Evolutionary conservation across 1,140 invertebrate genomes (phyloP), one percentile per base, ranked within the genome.

Genomic region (Calycopis cecrops): DNA sequence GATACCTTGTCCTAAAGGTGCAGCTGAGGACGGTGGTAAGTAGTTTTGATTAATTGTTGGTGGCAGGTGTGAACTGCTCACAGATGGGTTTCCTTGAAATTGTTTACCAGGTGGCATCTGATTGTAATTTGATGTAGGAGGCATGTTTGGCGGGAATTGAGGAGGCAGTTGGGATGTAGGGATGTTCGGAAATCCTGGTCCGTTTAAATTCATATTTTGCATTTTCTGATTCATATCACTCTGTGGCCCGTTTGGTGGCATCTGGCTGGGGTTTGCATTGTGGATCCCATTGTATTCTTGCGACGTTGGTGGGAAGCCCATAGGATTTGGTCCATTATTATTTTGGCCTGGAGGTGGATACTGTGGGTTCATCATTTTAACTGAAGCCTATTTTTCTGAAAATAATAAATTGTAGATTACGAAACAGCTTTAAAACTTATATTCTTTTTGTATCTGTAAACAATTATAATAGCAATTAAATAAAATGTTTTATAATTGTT

Each of bases 351-450:
- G 85, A 11, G 83, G 83, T 52, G 76, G 71, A 60, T 85, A 82
- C 54, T 87, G 79, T 55, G 81, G 84, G 68, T 88, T 84, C 84
- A 85, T 85, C 79, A 85, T 85, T 34, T 67, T 78, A 57, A 48
- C 56, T 61, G 62, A 70, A 74, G 72, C 65, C 69, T 52, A 28
- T 28, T 58, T 44, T 67, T 72, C 83, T 86, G 67, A 28, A 76
- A 78, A 10, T 42, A 47, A 52, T 34, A 8, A 59, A 34, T 37
- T 33, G 42, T 1, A 53, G 28, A 53, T 57, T 16, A 47, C 7
- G 4, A 12, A 1, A 40, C n/a, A 16, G 12, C 35, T 9, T 37
- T 3, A n/a, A 4, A 37, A 9, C 35, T 37, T 4, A 7, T 11
- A 11, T 37, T 1, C 10, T 37, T 37, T 37, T 37, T 37, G 8